phyloP scores from a whole-genome alignment of 2,113 vertebrate species.

The Tragelaphus imberbis region DNA sequence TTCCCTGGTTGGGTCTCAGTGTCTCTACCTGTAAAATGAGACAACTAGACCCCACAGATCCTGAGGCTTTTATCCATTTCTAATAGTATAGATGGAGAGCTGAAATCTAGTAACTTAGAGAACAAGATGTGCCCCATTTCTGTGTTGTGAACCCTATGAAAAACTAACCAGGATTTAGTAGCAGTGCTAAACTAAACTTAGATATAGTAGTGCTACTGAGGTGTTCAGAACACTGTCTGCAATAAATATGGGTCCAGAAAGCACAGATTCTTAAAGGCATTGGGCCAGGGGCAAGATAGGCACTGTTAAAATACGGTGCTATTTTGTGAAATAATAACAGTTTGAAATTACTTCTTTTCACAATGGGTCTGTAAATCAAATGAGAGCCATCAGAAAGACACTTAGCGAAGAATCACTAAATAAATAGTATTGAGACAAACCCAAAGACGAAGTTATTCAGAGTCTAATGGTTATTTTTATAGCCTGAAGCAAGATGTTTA shows the following conservation, averaged over 20 bases:
- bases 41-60: background rate
- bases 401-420: background rate
- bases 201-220: background rate
- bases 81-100: background rate
- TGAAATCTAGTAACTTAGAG: background rate
- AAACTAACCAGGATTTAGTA: conserved; percentile 17
- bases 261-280: background rate
- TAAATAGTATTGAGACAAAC: background rate
- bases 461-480: background rate
- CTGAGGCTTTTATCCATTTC: background rate
- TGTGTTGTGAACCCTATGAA: background rate
- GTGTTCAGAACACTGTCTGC: background rate
- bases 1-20: background rate
- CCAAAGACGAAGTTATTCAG: background rate
- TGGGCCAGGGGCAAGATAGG: background rate
- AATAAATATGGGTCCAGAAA: background rate
- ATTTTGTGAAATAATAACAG: background rate
- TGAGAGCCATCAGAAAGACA: background rate
- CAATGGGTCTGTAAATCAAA: conserved; percentile 8
- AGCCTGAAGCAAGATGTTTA: background rate
- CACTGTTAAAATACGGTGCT: background rate
- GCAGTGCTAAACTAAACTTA: background rate
- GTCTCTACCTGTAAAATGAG: background rate
- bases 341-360: conserved; percentile 46
- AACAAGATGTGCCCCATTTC: background rate